These are phyloP conservation scores for Bellardia pandia DNA, from an alignment of 2,888 invertebrate species.

Conservation along the genomic window DNA sequence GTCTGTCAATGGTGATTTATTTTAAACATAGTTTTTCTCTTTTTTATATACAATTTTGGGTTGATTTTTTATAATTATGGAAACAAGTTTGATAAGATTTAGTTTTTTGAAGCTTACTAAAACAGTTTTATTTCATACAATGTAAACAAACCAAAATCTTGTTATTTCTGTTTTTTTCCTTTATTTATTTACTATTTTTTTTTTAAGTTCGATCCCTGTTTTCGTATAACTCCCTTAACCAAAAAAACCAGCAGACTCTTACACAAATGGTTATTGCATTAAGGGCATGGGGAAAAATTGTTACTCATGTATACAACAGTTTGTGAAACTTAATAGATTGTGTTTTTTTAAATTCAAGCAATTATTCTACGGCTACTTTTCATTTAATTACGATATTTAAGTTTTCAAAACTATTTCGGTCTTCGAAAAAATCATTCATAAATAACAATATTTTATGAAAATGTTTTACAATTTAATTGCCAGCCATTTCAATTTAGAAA, in stretches of 20 bases:
- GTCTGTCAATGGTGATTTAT: conserved; percentile 33
- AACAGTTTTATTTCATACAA: conserved; percentile 51
- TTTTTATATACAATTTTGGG: neutral
- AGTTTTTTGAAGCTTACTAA: conserved; percentile 14
- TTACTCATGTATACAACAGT: too few species aligned
- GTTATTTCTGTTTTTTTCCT: conserved; percentile 45
- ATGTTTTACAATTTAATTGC: too few species aligned
- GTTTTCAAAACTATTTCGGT: too few species aligned
- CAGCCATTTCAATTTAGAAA: too few species aligned
- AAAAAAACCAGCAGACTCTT: conserved; percentile 31
- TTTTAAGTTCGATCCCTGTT: neutral
- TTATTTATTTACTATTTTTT: conserved; percentile 38
- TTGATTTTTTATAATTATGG: conserved; percentile 5
- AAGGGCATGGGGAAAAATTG: conserved; percentile 1
- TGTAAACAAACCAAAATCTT: conserved; percentile 71
- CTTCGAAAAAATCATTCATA: too few species aligned
- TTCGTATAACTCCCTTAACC: conserved; percentile 54
- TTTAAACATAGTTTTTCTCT: neutral
- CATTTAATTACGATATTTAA: too few species aligned
- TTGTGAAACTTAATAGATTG: too few species aligned
- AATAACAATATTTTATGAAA: too few species aligned
- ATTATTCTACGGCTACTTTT: too few species aligned
- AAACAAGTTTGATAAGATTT: conserved; percentile 42
- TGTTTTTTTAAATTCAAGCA: too few species aligned
- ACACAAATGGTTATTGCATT: neutral